Evolutionary conservation across 2,113 vertebrate species (phyloP).

Genomic region (Pseudorectes ferrugineus): DNA sequence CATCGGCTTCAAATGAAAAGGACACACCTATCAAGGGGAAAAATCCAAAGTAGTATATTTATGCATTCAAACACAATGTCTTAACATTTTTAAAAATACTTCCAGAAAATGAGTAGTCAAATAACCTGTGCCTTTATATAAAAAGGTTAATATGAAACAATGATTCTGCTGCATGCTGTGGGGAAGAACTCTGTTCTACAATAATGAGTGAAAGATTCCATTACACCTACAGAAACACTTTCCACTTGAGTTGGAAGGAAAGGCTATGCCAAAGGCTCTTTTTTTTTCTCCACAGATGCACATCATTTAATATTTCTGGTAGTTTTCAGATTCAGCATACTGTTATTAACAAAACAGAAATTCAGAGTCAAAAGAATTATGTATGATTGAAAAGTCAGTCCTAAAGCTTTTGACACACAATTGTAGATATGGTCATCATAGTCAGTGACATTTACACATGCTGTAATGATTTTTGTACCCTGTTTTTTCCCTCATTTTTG

Average conservation of each 20-base stretch:
- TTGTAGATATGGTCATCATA: neutral
- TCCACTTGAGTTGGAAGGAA: neutral
- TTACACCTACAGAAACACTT: neutral
- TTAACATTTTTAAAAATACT: neutral
- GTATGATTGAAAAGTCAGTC: neutral
- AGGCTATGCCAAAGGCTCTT: neutral
- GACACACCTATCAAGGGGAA: constrained; percentile 77
- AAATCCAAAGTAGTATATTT: neutral
- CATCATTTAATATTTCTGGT: neutral
- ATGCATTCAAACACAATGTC: neutral
- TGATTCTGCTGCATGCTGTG: neutral
- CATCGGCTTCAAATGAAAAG: constrained; percentile 91
- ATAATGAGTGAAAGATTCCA: neutral
- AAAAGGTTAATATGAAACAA: neutral
- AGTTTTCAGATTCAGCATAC: neutral
- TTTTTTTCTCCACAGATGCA: neutral
- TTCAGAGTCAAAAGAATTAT: neutral
- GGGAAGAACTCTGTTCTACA: neutral
- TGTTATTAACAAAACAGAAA: neutral
- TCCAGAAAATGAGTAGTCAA: neutral
- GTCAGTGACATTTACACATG: neutral
- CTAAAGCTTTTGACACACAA: neutral
- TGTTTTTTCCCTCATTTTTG: neutral
- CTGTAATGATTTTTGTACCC: neutral
- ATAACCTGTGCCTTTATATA: neutral